These are phyloP conservation scores for Horisme vitalbata DNA, from an alignment of 2,888 invertebrate species.

Conservation along the genomic window DNA sequence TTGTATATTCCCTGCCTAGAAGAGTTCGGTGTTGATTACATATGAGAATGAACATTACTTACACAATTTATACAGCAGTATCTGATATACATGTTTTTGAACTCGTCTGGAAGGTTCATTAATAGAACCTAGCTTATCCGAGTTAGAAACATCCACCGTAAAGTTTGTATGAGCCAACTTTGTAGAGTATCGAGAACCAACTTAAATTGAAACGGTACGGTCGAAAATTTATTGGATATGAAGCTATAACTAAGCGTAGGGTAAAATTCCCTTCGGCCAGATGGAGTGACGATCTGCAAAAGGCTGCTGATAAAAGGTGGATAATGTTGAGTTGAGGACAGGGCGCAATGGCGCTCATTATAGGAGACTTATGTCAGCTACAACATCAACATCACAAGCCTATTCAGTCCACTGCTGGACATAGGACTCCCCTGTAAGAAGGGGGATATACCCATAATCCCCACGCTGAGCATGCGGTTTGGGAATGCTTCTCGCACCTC, in stretches of 20 bases:
- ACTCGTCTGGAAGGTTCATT: slow-evolving; percentile 7
- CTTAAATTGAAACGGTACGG: slow-evolving; percentile 9
- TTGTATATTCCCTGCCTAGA: not conserved
- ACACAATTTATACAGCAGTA: not conserved
- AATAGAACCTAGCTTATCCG: slow-evolving; percentile 11
- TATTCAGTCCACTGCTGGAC: no score
- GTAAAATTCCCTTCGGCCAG: no score
- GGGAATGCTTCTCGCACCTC: no score
- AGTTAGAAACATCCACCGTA: not conserved
- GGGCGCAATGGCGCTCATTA: no score
- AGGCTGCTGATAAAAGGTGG: no score
- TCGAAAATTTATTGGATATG: not conserved
- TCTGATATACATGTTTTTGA: not conserved
- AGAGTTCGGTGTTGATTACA: slow-evolving; percentile 1
- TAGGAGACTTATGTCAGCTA: no score
- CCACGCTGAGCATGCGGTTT: no score
- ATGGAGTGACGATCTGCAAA: no score
- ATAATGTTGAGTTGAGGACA: no score
- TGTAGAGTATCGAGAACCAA: not conserved
- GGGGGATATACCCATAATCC: no score
- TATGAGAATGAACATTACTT: slow-evolving; percentile 1
- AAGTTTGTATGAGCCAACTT: not conserved
- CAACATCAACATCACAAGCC: no score
- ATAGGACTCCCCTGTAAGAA: no score
- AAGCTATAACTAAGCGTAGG: not conserved